Conservation (phyloP, 2,113 vertebrate genomes). For the Megatriorchis doriae region DNA sequence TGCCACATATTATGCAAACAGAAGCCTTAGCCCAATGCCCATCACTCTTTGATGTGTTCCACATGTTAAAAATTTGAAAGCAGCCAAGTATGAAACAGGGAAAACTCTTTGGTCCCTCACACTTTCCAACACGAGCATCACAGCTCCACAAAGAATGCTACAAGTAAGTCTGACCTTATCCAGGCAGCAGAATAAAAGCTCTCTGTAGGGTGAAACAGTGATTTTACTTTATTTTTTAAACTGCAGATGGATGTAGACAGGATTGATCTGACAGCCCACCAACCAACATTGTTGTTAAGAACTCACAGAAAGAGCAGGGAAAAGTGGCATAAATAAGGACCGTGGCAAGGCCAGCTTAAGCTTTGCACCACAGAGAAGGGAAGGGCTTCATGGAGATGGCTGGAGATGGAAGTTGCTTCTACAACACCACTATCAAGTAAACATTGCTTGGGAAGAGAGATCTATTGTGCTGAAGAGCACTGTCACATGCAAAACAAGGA, state of each 20-base stretch:
- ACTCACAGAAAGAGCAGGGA: not conserved
- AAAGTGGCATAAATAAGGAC: not conserved
- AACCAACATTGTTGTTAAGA: not conserved
- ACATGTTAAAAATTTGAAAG: constrained; percentile 1
- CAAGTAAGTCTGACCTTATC: constrained; percentile 3
- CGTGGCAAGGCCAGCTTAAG: not conserved
- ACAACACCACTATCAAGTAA: not conserved
- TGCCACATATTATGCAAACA: not conserved
- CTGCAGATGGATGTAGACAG: not conserved
- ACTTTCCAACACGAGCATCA: not conserved
- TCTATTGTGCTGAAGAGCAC: not conserved
- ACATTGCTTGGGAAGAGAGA: not conserved
- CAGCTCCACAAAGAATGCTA: not conserved
- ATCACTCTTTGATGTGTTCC: constrained; percentile 1
- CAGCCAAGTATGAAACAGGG: not conserved
- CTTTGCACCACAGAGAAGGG: not conserved
- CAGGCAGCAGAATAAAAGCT: not conserved
- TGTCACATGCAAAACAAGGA: not conserved
- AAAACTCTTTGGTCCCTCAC: not conserved
- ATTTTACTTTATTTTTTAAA: constrained; percentile 9
- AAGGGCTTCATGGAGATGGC: not conserved
- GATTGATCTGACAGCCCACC: constrained; percentile 9
- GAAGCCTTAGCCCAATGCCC: not conserved
- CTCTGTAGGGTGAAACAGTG: not conserved
- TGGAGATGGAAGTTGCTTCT: not conserved